Evolutionary conservation across 2,797 vertebrate genomes (phyloP).

Genomic region (Rhincodon typus): DNA sequence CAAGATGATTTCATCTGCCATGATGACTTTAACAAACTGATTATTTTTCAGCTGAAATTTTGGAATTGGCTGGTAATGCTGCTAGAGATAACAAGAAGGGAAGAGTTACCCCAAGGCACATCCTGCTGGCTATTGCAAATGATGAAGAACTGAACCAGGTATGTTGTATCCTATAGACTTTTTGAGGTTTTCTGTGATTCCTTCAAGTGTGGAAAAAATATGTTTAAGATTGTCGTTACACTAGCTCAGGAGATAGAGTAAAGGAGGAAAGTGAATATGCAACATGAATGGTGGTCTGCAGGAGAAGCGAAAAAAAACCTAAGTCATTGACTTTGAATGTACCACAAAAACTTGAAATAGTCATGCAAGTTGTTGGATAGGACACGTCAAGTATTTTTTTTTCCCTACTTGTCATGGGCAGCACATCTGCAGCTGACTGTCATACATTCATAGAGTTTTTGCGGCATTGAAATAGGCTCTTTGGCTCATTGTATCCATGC

Average conservation of each 20-base stretch:
- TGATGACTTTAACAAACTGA: background rate
- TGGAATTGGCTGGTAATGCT: conserved; percentile 94
- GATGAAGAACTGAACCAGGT: conserved; percentile 98
- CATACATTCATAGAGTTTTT: background rate
- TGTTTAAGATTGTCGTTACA: background rate
- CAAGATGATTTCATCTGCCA: background rate
- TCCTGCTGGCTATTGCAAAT: conserved; percentile 88
- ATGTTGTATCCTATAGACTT: conserved; percentile 37
- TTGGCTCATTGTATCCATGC: too few species aligned
- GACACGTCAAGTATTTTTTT: background rate
- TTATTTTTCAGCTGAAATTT: conserved; percentile 77
- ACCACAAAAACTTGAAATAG: background rate
- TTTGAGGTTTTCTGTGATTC: background rate
- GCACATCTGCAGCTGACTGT: background rate
- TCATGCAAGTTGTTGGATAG: background rate
- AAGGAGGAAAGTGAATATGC: background rate
- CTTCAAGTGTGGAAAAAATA: background rate
- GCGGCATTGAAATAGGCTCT: too few species aligned
- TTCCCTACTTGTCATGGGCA: background rate
- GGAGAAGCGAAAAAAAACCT: background rate
- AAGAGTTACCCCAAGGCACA: conserved; percentile 86
- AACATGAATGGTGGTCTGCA: background rate
- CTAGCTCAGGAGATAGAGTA: background rate
- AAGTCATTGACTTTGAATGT: background rate
- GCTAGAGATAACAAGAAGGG: conserved; percentile 99